Base-by-base conservation (phyloP, 2,113 vertebrate genomes). In the Brachyistius frenatus region DNA sequence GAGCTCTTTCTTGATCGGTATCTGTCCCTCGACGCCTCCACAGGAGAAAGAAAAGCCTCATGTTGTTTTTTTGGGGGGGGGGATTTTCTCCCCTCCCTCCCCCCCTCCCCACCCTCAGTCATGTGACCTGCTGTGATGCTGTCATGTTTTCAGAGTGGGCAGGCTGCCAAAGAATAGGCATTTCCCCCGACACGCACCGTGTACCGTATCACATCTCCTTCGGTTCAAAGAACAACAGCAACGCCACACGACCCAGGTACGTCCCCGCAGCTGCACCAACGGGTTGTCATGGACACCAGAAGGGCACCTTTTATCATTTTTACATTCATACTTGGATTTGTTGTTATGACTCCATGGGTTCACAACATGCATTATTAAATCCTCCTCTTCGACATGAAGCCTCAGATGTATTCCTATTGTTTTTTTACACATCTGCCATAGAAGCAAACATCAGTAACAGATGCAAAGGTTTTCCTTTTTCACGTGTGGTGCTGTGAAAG, bases 171-270 rank as follows among this genome's bases (percentile, higher is more conserved):
- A 93, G 96, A 70, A 97, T 99, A 64, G 92, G 94, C 37, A 98
- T 99, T 81, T 96, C 96, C 32, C 97, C 97, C 0, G 97, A 99
- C 90, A 98, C 96, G 2, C 97, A 98, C 55, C 95, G 95, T 1
- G 97, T 98, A 68, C 97, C 96, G 61, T 99, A 98, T 89, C 97
- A 98, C 91, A 97, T 99, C 91, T 98, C 96, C 63, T 97, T 97
- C 57, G 97, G 97, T 53, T 92, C 97, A 4, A 94, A 97, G 89
- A 93, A 94, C 64, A 89, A 94, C 58, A 93, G 90, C 78, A 91
- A 85, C 44, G 39, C 94, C 61, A 87, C 94, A 66, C 94, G 97
- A 46, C 96, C 96, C 81, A 96, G 96, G 96, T 97, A 86, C 16
- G 91, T 86, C 33, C 56, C 65, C n/a, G 9, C 33, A 31, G 7